Conservation (phyloP, 1,140 invertebrate species). For the Potamilus streckersoni region DNA sequence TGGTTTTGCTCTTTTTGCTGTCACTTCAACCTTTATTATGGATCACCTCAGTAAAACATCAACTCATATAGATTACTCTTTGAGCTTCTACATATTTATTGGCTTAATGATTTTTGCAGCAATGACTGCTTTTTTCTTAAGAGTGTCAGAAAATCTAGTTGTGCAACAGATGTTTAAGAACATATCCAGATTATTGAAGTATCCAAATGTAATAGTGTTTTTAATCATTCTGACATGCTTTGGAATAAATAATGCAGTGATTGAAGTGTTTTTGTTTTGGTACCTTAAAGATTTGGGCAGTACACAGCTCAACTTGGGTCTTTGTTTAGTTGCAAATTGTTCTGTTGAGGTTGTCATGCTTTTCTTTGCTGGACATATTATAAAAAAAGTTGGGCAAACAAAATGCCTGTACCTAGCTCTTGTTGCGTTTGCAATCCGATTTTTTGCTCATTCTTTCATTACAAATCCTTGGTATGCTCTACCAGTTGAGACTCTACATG, state of each 20-base stretch:
- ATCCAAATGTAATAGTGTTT: slow-evolving; percentile 59
- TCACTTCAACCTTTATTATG: slow-evolving; percentile 56
- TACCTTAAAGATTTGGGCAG: slow-evolving; percentile 78
- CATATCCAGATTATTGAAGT: slow-evolving; percentile 33
- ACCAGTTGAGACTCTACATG: slow-evolving; percentile 87
- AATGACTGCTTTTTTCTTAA: slow-evolving; percentile 39
- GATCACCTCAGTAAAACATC: slow-evolving; percentile 32
- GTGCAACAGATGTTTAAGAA: slow-evolving; percentile 44
- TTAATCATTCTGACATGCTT: slow-evolving; percentile 83
- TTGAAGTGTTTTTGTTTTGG: slow-evolving; percentile 94
- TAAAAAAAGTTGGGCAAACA: slow-evolving; percentile 85
- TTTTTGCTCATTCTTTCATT: slow-evolving; percentile 85
- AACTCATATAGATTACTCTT: slow-evolving; percentile 36
- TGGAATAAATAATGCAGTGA: slow-evolving; percentile 84
- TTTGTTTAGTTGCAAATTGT: slow-evolving; percentile 83
- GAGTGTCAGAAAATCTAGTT: slow-evolving; percentile 37
- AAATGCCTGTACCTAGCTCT: slow-evolving; percentile 86
- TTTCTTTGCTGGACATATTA: slow-evolving; percentile 80
- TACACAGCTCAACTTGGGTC: slow-evolving; percentile 84
- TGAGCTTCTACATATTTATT: slow-evolving; percentile 54
- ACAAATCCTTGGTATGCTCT: slow-evolving; percentile 79
- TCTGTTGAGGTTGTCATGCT: slow-evolving; percentile 87
- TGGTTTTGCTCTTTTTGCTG: slow-evolving; percentile 44
- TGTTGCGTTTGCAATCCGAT: slow-evolving; percentile 80
- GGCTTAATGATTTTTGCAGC: slow-evolving; percentile 36